These are phyloP conservation scores for Sciaenops ocellatus DNA, from an alignment of 2,797 vertebrate genomes.

Conservation along the genomic window DNA sequence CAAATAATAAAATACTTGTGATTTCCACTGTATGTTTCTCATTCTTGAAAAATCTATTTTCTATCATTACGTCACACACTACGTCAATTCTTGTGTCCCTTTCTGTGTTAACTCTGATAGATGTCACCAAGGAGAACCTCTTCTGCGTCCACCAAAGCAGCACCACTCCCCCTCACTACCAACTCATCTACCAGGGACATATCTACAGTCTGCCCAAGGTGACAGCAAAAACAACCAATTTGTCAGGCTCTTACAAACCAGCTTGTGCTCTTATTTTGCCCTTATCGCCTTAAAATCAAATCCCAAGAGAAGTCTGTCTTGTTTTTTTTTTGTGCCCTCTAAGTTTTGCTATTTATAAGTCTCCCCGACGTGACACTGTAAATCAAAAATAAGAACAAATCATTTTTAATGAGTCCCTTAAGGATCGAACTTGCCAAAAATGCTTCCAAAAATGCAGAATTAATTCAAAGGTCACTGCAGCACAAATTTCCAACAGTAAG, in stretches of 20 bases:
- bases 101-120: slow-evolving; percentile 72
- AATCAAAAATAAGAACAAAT: slow-evolving; percentile 9
- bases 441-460: background rate
- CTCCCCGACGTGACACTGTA: background rate
- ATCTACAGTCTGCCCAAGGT: slow-evolving; percentile 97
- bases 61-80: background rate
- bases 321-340: background rate
- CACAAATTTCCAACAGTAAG: background rate
- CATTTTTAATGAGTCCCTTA: background rate
- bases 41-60: background rate
- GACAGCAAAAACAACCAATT: slow-evolving; percentile 29
- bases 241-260: background rate
- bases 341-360: background rate
- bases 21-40: background rate
- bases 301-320: background rate
- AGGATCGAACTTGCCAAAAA: background rate
- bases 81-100: background rate
- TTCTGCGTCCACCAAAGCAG: slow-evolving; percentile 97
- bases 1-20: background rate
- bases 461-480: background rate
- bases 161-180: slow-evolving; percentile 94
- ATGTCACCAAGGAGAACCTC: slow-evolving; percentile 93
- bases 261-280: slow-evolving; percentile 1
- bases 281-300: background rate
- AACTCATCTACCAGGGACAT: slow-evolving; percentile 95